These are phyloP conservation scores for Coelopa pilipes DNA, from an alignment of 2,888 invertebrate genomes.

Conservation along the genomic window DNA sequence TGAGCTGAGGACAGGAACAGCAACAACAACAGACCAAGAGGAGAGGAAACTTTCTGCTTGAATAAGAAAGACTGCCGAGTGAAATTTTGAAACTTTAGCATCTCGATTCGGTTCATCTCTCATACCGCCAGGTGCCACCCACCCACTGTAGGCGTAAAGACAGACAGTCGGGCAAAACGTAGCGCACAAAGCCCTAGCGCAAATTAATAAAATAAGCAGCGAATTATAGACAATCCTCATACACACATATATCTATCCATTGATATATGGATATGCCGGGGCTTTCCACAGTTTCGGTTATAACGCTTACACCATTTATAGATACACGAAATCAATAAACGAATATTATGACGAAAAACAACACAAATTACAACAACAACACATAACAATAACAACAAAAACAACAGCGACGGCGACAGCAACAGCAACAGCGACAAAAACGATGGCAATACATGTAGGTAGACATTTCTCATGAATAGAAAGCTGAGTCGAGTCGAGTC, in stretches of 20 bases:
- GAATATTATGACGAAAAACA: constrained; percentile 10
- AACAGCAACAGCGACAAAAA: constrained; percentile 6
- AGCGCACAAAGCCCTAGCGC: background rate
- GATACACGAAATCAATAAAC: constrained; percentile 9
- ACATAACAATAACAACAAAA: background rate
- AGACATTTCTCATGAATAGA: background rate
- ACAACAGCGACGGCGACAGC: constrained; percentile 6
- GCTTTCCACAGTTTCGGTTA: constrained; percentile 21
- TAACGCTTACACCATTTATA: constrained; percentile 24
- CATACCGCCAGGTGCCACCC: constrained; percentile 1
- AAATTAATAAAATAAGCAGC: constrained; percentile 9
- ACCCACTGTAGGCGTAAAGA: constrained; percentile 10
- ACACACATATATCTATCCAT: no score
- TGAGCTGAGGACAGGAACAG: constrained; percentile 3
- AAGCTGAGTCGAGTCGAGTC: background rate
- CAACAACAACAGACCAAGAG: constrained; percentile 24
- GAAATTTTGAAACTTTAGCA: constrained; percentile 23
- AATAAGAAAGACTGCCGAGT: constrained; percentile 31
- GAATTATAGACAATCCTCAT: background rate
- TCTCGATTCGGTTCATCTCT: constrained; percentile 17
- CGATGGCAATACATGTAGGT: background rate
- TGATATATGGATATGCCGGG: constrained; percentile 5
- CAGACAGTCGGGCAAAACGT: background rate
- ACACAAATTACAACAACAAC: background rate
- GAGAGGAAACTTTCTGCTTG: no score